Percentiles rank a stretch among this genome's conserved stretches.
Conservation (phyloP, 2,113 vertebrate species). For the Pampusana beccarii region DNA sequence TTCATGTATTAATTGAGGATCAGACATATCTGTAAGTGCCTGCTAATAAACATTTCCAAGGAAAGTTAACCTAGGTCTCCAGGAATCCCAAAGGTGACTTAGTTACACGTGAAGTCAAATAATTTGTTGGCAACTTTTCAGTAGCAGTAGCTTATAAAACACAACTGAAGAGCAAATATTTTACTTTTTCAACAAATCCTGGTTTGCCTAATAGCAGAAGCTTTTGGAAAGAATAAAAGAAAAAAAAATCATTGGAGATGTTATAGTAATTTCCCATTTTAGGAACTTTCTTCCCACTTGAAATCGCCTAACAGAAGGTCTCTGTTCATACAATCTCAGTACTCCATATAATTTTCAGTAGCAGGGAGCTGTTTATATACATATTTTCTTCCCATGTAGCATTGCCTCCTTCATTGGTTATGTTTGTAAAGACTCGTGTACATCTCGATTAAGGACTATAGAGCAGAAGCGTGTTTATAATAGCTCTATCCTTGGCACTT, state of each 20-base stretch:
- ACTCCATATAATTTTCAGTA: constrained; percentile 48
- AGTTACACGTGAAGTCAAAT: constrained; percentile 63
- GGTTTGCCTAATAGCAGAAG: background rate
- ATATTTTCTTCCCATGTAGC: constrained; percentile 51
- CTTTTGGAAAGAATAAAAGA: background rate
- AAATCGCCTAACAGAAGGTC: constrained; percentile 54
- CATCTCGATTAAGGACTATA: constrained; percentile 28
- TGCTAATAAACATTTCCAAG: constrained; percentile 77
- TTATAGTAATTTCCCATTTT: constrained; percentile 12
- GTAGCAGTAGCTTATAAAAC: constrained; percentile 20
- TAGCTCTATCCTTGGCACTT: constrained; percentile 47
- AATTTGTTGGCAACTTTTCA: constrained; percentile 34
- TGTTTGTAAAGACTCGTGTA: constrained; percentile 6
- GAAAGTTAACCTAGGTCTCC: constrained; percentile 76
- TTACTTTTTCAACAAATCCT: background rate
- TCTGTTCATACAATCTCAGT: constrained; percentile 18
- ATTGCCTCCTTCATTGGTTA: constrained; percentile 20
- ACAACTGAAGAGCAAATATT: background rate
- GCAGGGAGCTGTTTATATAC: constrained; percentile 34
- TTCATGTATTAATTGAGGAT: constrained; percentile 80
- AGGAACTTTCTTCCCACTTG: constrained; percentile 35
- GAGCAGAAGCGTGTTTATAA: constrained; percentile 34
- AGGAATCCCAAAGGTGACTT: constrained; percentile 81
- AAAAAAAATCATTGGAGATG: background rate
- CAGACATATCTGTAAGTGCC: constrained; percentile 63